These are phyloP conservation scores for Chrysina gloriosa DNA, from an alignment of 2,888 invertebrate species.

Conservation along the genomic window DNA sequence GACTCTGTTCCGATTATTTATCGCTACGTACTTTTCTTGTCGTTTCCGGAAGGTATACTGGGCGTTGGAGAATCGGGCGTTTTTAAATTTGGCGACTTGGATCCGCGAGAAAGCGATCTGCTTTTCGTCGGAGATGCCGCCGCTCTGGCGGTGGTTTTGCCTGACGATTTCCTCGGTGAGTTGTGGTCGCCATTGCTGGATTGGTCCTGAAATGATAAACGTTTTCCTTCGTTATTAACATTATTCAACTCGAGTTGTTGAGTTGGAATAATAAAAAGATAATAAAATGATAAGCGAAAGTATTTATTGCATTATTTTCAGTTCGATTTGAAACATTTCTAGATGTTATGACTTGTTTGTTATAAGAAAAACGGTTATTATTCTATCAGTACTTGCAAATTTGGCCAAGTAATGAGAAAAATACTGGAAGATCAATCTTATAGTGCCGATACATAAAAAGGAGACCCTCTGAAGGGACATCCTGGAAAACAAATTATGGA, in stretches of 20 bases:
- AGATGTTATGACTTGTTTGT: too few species aligned
- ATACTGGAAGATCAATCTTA: not conserved
- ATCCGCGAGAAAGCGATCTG: constrained; percentile 63
- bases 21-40: constrained; percentile 79
- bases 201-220: constrained; percentile 54
- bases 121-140: constrained; percentile 62
- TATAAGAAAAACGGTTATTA: too few species aligned
- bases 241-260: too few species aligned
- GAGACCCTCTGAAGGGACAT: too few species aligned
- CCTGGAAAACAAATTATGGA: too few species aligned
- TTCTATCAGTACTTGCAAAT: too few species aligned
- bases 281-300: not conserved
- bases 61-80: constrained; percentile 77
- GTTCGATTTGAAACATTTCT: not conserved
- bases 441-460: too few species aligned
- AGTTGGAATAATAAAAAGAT: not conserved
- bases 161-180: constrained; percentile 79
- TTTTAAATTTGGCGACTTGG: constrained; percentile 70
- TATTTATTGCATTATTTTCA: not conserved
- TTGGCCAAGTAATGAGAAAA: not conserved
- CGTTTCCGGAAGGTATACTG: constrained; percentile 65
- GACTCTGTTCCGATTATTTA: not conserved
- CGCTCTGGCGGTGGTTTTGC: constrained; percentile 65
- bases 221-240: too few species aligned
- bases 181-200: constrained; percentile 75